Evolutionary conservation across 2,113 vertebrate species (phyloP).

Genomic region (Sigmodon hispidus): DNA sequence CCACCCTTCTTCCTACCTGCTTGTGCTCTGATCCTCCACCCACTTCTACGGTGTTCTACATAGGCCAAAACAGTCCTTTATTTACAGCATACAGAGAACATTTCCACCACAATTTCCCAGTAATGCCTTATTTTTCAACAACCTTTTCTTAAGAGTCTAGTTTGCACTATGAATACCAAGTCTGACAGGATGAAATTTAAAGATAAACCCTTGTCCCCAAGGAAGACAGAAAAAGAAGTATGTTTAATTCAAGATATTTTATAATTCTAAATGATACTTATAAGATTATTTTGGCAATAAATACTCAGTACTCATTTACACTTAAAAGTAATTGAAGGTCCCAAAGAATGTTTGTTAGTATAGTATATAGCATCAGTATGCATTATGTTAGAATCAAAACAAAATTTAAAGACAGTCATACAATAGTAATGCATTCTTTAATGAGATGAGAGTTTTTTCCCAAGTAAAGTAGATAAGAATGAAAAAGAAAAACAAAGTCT

Average conservation of each 20-base stretch:
- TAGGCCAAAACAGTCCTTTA: too few species aligned
- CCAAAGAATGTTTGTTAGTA: background rate
- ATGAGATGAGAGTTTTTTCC: background rate
- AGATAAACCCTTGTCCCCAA: background rate
- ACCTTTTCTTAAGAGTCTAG: background rate
- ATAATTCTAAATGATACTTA: background rate
- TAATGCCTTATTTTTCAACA: background rate
- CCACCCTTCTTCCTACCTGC: too few species aligned
- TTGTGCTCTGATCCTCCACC: too few species aligned
- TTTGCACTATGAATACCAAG: background rate
- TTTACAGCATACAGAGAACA: too few species aligned
- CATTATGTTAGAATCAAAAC: background rate
- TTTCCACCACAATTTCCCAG: too few species aligned
- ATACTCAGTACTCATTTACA: background rate
- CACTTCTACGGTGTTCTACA: too few species aligned
- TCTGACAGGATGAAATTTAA: background rate
- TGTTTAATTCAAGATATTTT: background rate
- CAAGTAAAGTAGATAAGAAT: background rate
- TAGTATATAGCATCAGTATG: background rate
- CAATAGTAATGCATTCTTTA: background rate
- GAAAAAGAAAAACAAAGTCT: background rate
- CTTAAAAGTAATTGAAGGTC: background rate
- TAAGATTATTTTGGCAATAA: background rate
- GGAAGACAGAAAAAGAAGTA: background rate
- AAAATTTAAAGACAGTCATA: background rate